Percentiles rank a stretch among this genome's conserved stretches.
phyloP scores from a whole-genome alignment of 2,797 vertebrate genomes.

The Salmo trutta region DNA sequence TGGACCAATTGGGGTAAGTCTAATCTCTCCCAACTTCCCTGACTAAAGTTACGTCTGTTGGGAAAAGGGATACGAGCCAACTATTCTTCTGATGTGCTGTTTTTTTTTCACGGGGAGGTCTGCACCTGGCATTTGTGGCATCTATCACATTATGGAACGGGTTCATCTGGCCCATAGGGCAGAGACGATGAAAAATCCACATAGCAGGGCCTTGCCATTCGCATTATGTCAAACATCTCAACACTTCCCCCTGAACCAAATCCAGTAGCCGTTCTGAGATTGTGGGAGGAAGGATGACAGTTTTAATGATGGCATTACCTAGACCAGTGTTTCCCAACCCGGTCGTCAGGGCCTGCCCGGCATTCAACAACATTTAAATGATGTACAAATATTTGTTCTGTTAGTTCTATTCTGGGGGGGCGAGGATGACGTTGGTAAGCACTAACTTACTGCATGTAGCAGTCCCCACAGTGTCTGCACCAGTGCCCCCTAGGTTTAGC shows the following conservation, averaged over 20 bases:
- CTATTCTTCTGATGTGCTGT: no score
- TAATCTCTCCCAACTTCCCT: neutral
- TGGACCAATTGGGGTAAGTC: constrained; percentile 90
- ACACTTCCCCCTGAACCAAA: neutral
- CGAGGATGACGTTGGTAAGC: no score
- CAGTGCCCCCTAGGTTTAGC: no score
- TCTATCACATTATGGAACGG: no score
- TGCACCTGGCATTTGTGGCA: no score
- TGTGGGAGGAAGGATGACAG: neutral
- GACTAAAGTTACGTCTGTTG: neutral
- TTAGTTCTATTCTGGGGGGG: no score
- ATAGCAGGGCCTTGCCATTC: neutral
- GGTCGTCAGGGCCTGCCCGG: neutral
- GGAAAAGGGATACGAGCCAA: no score
- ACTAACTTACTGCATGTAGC: no score
- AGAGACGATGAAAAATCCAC: neutral
- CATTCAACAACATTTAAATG: neutral
- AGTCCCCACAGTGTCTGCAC: no score
- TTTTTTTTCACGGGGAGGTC: no score
- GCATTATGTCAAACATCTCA: neutral
- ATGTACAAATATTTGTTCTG: no score
- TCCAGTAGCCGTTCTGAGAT: neutral
- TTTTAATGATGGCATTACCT: neutral
- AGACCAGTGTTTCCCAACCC: neutral
- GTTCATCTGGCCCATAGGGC: no score